These are phyloP conservation scores for Tragelaphus strepsiceros DNA, from an alignment of 2,113 vertebrate genomes.

Conservation along the genomic window DNA sequence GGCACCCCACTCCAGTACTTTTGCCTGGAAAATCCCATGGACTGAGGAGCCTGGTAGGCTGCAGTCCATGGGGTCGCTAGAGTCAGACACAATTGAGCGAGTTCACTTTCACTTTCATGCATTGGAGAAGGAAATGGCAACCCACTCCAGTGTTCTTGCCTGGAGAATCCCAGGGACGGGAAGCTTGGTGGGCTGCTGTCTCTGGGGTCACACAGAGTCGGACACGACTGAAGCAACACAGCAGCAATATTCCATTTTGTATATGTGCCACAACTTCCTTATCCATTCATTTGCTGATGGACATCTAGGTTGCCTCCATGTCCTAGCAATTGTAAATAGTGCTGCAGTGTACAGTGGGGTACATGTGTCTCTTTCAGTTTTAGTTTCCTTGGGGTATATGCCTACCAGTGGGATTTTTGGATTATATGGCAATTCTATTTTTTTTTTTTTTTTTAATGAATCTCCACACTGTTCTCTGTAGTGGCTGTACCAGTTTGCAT, in stretches of 20 bases:
- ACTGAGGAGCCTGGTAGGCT: too few species aligned
- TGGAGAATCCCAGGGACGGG: too few species aligned
- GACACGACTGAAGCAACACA: too few species aligned
- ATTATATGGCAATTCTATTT: background rate
- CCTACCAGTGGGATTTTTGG: background rate
- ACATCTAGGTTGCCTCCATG: background rate
- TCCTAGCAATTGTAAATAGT: background rate
- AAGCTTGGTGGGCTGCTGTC: too few species aligned
- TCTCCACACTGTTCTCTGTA: background rate
- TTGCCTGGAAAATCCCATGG: too few species aligned
- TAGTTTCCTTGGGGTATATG: background rate
- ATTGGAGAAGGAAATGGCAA: too few species aligned
- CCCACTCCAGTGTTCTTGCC: too few species aligned
- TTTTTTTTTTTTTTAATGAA: background rate
- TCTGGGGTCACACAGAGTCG: too few species aligned
- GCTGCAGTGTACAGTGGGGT: background rate
- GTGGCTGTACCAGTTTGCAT: background rate
- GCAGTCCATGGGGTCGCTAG: too few species aligned
- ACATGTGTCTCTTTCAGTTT: background rate
- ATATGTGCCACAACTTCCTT: background rate
- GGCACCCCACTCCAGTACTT: too few species aligned
- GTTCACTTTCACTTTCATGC: too few species aligned
- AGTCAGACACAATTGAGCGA: too few species aligned
- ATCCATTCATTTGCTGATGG: background rate
- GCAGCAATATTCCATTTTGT: background rate